Evolutionary conservation across 2,888 invertebrate genomes (phyloP).

Genomic region (Eupithecia inturbata): DNA sequence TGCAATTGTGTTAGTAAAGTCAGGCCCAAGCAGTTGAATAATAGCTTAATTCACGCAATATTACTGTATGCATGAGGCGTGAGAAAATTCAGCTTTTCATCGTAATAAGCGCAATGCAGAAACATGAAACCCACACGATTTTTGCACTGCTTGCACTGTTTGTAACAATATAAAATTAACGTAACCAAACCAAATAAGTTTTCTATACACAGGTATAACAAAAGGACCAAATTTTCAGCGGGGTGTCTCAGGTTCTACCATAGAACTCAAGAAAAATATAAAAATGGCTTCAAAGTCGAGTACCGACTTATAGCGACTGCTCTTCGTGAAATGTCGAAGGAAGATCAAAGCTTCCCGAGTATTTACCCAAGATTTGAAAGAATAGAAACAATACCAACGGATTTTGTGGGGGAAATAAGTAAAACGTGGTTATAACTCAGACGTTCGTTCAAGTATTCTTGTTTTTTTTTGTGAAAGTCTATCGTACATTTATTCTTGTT

Average conservation of each 20-base stretch:
- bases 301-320: too few species aligned
- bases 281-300: too few species aligned
- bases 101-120: slow-evolving; percentile 34
- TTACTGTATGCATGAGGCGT: slow-evolving; percentile 17
- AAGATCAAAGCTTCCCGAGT: too few species aligned
- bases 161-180: slow-evolving; percentile 1
- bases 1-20: neutral
- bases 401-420: too few species aligned
- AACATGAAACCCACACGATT: slow-evolving; percentile 15
- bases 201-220: neutral
- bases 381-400: too few species aligned
- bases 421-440: too few species aligned
- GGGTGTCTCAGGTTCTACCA: neutral
- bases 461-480: too few species aligned
- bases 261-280: neutral
- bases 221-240: neutral
- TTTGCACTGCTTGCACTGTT: neutral
- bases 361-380: too few species aligned
- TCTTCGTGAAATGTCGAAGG: too few species aligned
- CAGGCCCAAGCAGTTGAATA: slow-evolving; percentile 1
- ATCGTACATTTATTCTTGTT: too few species aligned
- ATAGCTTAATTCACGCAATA: slow-evolving; percentile 21
- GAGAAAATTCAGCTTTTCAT: slow-evolving; percentile 21
- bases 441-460: too few species aligned
- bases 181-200: neutral